Conservation (phyloP, 2,113 vertebrate species). For the Junco hyemalis region DNA sequence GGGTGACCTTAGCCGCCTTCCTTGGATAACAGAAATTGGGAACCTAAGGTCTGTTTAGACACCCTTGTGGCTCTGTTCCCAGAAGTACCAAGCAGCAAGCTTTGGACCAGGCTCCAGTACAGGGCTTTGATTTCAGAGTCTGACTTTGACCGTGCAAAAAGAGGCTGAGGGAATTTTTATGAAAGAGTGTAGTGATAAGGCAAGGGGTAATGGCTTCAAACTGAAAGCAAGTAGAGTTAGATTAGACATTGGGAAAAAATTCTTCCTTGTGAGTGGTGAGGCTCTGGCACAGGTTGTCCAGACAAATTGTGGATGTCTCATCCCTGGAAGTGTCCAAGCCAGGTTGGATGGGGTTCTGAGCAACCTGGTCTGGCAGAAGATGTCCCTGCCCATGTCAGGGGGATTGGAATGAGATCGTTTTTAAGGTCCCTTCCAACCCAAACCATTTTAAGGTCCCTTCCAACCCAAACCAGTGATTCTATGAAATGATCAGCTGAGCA, state of each 20-base stretch:
- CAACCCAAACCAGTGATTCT: not conserved
- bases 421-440: not conserved
- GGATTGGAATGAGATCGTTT: not conserved
- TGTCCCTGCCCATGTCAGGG: no score
- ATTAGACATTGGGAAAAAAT: not conserved
- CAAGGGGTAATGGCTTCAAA: not conserved
- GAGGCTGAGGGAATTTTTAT: not conserved
- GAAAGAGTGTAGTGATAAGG: not conserved
- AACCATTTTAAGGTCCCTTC: not conserved
- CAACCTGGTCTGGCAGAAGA: not conserved
- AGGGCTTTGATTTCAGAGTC: not conserved
- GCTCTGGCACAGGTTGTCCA: rapidly evolving
- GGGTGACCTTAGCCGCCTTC: not conserved
- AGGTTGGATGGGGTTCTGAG: not conserved
- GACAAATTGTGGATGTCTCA: not conserved
- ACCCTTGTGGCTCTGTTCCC: rapidly evolving
- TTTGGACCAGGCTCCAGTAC: not conserved
- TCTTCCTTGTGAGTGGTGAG: not conserved
- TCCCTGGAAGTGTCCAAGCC: not conserved
- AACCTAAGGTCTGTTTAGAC: not conserved
- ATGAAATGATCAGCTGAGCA: not conserved
- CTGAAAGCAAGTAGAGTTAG: not conserved
- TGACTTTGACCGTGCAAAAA: not conserved
- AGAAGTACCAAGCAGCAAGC: not conserved
- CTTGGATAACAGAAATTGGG: rapidly evolving